Conservation (phyloP, 1,140 invertebrate species). For the Bombus affinis region DNA sequence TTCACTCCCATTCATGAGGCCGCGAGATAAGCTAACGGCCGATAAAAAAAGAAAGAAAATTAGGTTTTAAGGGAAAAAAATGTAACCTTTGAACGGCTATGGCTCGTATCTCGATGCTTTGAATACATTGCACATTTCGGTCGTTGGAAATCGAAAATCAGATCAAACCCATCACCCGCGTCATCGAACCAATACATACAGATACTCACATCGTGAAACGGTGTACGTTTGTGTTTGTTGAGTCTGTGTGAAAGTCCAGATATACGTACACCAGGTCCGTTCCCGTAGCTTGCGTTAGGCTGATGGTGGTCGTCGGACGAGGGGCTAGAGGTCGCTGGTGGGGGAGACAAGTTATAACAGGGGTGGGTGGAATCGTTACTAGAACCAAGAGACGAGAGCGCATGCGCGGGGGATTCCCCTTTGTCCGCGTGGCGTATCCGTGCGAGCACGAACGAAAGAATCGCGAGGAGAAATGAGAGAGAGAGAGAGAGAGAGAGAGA, state of each 20-base stretch:
- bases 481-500: neutral
- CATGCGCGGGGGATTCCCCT: constrained; percentile 78
- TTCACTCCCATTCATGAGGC: neutral
- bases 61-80: neutral
- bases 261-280: neutral
- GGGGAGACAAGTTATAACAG: constrained; percentile 72
- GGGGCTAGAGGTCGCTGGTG: constrained; percentile 49
- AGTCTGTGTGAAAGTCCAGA: neutral
- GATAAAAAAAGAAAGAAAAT: neutral
- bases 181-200: neutral
- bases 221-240: neutral
- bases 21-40: neutral
- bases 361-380: constrained; percentile 79
- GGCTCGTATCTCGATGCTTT: neutral
- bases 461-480: neutral
- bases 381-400: constrained; percentile 70
- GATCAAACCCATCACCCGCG: constrained; percentile 31
- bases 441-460: constrained; percentile 19
- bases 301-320: constrained; percentile 37
- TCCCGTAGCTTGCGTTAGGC: constrained; percentile 42
- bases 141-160: constrained; percentile 33
- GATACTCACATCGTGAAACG: neutral
- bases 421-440: constrained; percentile 67
- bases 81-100: neutral
- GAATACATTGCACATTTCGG: neutral